Conservation (phyloP, 1,140 invertebrate species). For the Hetaerina americana region DNA sequence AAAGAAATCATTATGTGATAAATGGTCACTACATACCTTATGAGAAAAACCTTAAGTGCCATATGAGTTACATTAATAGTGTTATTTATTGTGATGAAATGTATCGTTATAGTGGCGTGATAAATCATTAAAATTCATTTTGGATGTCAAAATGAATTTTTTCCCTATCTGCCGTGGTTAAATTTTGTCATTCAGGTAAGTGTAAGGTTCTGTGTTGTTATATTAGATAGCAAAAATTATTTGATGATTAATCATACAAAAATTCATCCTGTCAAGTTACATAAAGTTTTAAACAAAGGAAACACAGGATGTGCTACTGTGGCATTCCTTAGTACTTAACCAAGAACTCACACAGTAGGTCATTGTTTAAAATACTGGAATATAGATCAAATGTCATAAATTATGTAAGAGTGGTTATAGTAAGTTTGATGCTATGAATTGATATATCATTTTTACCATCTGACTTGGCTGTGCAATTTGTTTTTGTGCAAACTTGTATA, state of each 20-base stretch:
- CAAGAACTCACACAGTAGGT: background rate
- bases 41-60: background rate
- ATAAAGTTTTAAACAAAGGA: background rate
- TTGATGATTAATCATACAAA: background rate
- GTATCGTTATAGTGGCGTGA: background rate
- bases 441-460: background rate
- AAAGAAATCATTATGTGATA: background rate
- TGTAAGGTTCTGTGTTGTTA: background rate
- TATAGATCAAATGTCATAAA: too few relatives aligned
- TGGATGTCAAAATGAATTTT: background rate
- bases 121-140: too few relatives aligned
- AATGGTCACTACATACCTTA: background rate
- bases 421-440: background rate
- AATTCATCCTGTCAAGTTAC: background rate
- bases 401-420: too few relatives aligned
- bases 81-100: conserved; percentile 1
- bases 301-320: background rate
- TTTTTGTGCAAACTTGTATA: background rate
- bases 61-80: background rate
- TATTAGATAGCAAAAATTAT: background rate
- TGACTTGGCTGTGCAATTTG: background rate
- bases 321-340: background rate
- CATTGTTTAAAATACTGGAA: background rate
- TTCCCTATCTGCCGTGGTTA: background rate
- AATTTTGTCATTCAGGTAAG: background rate